A percentile compares a stretch with the other conserved stretches of the same genome.
Conservation (phyloP, 2,888 invertebrate species). For the Nezara viridula region DNA sequence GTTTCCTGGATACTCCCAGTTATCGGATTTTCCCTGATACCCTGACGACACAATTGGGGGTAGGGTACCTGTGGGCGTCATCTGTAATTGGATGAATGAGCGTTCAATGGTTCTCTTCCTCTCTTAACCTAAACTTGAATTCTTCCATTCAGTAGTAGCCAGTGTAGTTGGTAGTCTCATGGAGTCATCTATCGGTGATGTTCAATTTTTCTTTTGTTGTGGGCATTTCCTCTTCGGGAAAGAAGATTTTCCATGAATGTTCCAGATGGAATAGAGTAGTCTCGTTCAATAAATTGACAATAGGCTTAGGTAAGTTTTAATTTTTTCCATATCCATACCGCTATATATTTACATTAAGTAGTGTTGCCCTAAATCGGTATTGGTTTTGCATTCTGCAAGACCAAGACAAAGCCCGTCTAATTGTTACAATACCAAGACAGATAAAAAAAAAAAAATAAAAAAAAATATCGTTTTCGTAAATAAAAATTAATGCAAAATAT, state of each 20-base stretch:
- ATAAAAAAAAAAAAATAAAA: too few species aligned
- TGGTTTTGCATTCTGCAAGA: too few species aligned
- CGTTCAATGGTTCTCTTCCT: slow-evolving; percentile 41
- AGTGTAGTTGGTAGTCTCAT: neutral
- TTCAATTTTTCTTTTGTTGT: neutral
- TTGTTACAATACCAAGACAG: too few species aligned
- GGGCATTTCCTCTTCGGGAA: neutral
- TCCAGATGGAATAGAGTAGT: neutral
- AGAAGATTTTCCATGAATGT: neutral
- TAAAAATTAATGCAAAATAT: too few species aligned
- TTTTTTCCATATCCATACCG: too few species aligned
- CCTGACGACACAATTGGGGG: neutral
- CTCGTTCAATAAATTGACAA: too few species aligned
- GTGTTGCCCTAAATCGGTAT: too few species aligned
- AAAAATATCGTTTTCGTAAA: too few species aligned
- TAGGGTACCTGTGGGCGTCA: slow-evolving; percentile 55
- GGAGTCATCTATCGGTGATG: neutral
- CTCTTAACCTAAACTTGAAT: slow-evolving; percentile 41
- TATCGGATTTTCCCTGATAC: slow-evolving; percentile 10
- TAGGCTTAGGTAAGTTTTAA: neutral
- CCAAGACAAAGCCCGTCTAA: too few species aligned
- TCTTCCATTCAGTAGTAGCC: slow-evolving; percentile 38
- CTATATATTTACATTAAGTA: too few species aligned
- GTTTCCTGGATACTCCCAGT: neutral
- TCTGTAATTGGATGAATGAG: slow-evolving; percentile 53